Evolutionary conservation across 64 coral and sea anemone species (phyloP), one percentile per base, ranked within the genome.

Genomic region (Montipora cactus): DNA sequence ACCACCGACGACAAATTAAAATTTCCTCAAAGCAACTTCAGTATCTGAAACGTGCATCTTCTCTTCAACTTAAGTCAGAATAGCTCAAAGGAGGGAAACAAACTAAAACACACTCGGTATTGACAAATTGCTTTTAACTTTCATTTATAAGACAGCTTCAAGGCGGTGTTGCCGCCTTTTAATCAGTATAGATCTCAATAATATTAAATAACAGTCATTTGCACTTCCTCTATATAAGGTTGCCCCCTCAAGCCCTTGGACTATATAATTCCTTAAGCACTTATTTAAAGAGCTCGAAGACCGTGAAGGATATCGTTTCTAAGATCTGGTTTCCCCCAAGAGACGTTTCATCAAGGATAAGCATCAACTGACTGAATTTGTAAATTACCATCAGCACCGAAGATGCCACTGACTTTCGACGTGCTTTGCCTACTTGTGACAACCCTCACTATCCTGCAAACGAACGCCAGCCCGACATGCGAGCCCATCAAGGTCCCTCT

Each of bases 281-380:
- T 71, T 73, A 86, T 20, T 83, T 86, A 71, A 86, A 86, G 45
- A 71, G 82, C 82, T 71, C 82, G 82, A 71, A 49, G 55, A 19
- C 81, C n/a, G 46, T 15, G 61, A 64, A 14, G 9, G 25, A 71
- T 49, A 70, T 71, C 62, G 46, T 21, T 46, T 57, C 61, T 37
- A 14, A 25, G 52, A 82, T 22, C 14, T 71, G 14, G 68, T 23
- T 71, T 71, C 18, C 68, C 37, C 53, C 3, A 8, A 23, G 68
- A 8, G 21, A 23, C 19, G 5, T 8, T 71, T 21, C 18, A 64
- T 21, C 14, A 66, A 86, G 82, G 23, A 47, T 58, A 84, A 84
- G 59, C 28, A 45, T 67, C 5, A 19, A 12, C 25, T 55, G 50
- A 81, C 21, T 46, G 9, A 7, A 61, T 46, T 64, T 45, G 57